Percentiles rank a stretch among this genome's conserved stretches.
These are phyloP conservation scores for Oreochromis mossambicus DNA, from an alignment of 2,797 vertebrate genomes.

Conservation along the genomic window DNA sequence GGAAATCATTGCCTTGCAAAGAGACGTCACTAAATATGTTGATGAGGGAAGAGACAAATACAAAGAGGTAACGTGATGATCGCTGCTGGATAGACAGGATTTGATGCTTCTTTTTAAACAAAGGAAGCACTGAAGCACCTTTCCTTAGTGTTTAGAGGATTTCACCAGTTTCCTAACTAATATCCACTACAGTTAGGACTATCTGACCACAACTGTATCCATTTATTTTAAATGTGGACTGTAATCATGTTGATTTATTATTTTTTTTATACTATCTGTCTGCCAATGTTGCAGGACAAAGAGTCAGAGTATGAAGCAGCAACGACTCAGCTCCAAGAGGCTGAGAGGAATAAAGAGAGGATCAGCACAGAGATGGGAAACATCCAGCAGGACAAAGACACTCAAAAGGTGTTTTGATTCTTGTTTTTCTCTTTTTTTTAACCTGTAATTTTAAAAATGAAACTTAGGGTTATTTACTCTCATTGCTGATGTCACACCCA, in stretches of 20 bases:
- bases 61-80: slow-evolving; percentile 56
- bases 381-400: slow-evolving; percentile 92
- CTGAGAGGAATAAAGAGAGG: slow-evolving; percentile 87
- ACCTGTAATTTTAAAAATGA: not conserved
- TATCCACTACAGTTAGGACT: not conserved
- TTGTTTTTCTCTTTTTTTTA: not conserved
- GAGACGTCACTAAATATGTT: slow-evolving; percentile 85
- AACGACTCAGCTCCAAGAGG: slow-evolving; percentile 79
- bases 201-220: not conserved
- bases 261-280: not conserved
- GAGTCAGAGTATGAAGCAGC: slow-evolving; percentile 88
- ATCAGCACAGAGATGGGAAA: slow-evolving; percentile 87
- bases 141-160: not conserved
- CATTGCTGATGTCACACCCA: not conserved
- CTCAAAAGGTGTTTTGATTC: slow-evolving; percentile 80
- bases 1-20: slow-evolving; percentile 74
- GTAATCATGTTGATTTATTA: not conserved
- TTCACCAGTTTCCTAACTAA: not conserved
- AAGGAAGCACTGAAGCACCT: not conserved
- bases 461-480: not conserved
- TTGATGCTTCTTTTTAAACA: not conserved
- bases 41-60: slow-evolving; percentile 86
- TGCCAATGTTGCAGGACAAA: slow-evolving; percentile 82
- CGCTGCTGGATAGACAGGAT: not conserved
- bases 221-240: not conserved